phyloP scores from a whole-genome alignment of 2,888 invertebrate species.

The Hyles lineata region DNA sequence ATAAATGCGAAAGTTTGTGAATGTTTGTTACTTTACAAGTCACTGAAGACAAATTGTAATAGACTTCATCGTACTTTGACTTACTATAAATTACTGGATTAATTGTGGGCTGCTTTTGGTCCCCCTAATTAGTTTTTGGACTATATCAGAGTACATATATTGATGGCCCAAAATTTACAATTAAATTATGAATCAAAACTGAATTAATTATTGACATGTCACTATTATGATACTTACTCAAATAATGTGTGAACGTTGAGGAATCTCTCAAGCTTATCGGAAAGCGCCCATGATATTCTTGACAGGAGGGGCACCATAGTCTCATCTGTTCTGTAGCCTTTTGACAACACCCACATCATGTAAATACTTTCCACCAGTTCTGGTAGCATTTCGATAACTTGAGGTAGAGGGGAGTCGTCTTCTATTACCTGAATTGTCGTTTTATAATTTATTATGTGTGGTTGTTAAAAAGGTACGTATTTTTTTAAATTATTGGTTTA shows the following conservation, averaged over 20 bases:
- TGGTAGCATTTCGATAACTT: slow-evolving; percentile 90
- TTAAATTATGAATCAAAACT: too few relatives aligned
- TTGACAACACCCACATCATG: slow-evolving; percentile 96
- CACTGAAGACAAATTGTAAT: too few relatives aligned
- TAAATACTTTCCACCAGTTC: slow-evolving; percentile 93
- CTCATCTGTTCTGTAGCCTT: slow-evolving; percentile 92
- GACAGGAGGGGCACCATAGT: slow-evolving; percentile 93
- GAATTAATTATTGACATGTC: background rate
- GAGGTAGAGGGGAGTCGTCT: slow-evolving; percentile 88
- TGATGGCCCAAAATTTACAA: too few relatives aligned
- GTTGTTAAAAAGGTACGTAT: background rate
- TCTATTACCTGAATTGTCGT: slow-evolving; percentile 85
- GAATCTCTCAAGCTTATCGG: slow-evolving; percentile 89
- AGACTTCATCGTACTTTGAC: too few relatives aligned
- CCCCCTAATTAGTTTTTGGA: too few relatives aligned
- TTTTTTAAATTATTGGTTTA: too few relatives aligned
- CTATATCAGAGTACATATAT: too few relatives aligned
- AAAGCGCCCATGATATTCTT: slow-evolving; percentile 92
- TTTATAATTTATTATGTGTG: background rate
- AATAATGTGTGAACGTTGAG: slow-evolving; percentile 90
- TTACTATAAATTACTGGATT: too few relatives aligned
- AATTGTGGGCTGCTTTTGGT: too few relatives aligned
- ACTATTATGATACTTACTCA: slow-evolving; percentile 83
- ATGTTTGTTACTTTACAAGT: too few relatives aligned
- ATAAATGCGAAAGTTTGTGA: too few relatives aligned